These are phyloP conservation scores for Lanius collurio DNA, from an alignment of 2,113 vertebrate species.

Conservation along the genomic window DNA sequence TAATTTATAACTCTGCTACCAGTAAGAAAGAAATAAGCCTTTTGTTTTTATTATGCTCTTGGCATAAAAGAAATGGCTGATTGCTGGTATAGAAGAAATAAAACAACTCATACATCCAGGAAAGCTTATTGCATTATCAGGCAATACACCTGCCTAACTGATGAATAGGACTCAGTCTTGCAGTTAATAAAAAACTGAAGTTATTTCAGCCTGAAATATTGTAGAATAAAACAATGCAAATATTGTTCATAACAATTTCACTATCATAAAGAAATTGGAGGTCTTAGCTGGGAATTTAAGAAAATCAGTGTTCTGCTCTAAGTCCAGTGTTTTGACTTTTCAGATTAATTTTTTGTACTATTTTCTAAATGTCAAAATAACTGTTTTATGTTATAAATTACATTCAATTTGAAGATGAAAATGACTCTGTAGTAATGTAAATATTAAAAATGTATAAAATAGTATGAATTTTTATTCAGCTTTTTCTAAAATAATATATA, in stretches of 20 bases:
- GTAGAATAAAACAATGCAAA: constrained; percentile 54
- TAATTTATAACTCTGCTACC: constrained; percentile 64
- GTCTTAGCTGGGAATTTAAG: constrained; percentile 17
- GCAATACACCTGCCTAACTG: constrained; percentile 77
- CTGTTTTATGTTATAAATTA: neutral
- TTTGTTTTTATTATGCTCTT: constrained; percentile 74
- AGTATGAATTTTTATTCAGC: neutral
- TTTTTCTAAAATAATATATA: neutral
- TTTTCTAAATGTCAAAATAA: neutral
- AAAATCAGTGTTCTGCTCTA: neutral
- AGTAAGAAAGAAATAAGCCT: constrained; percentile 66
- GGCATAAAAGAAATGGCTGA: constrained; percentile 59
- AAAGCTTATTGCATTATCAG: constrained; percentile 77
- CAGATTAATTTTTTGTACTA: neutral
- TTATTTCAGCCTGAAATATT: constrained; percentile 68
- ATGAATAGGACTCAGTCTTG: constrained; percentile 78
- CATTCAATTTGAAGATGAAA: neutral
- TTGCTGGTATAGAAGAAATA: constrained; percentile 74
- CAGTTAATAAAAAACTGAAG: constrained; percentile 75
- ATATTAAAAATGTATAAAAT: neutral
- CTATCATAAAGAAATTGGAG: constrained; percentile 16
- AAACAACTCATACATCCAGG: constrained; percentile 72
- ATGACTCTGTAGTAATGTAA: neutral
- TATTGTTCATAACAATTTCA: constrained; percentile 42
- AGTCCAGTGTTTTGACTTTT: neutral